Base-by-base conservation (phyloP, 1,140 invertebrate genomes). In the Drosophila dunni region DNA sequence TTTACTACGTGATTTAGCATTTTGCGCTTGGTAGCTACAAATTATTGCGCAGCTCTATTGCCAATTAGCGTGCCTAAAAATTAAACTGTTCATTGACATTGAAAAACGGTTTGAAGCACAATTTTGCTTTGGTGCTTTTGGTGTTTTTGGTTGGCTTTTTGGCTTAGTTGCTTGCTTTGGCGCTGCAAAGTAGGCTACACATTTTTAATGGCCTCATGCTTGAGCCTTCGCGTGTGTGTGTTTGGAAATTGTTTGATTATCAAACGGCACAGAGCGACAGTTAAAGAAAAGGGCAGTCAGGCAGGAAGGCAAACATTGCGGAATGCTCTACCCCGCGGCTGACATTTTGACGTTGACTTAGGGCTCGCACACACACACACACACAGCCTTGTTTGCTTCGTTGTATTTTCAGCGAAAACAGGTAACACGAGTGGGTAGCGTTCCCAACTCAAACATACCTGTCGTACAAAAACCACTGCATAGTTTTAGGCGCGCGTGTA, bases 261-360 rank as follows among this genome's bases (percentile, higher is more conserved):
- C 64, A 77, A 72, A 60, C 62, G 56, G 46, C 67, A 50, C 51
- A 71, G 58, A 66, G 62, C 66, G 68, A 20, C 50, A 64, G 78
- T 57, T 56, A 15, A 53, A 42, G 73, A 51, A 48, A 60, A 61
- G 11, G 40, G 51, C 36, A 44, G 36, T 10, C 29, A 50, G 40
- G 24, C 40, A 17, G 34, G 44, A 33, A 36, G 38, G 15, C 13
- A 58, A 29, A 71, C 57, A 75, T 65, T 53, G 36, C 66, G 68
- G 63, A 44, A 71, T 38, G 34, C 50, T 46, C 45, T 7, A 50
- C 20, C 44, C 10, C 54, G 9, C 20, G 56, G 66, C 79, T 86
- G 79, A 82, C 82, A 86, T 70, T 75, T 86, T 86, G 75, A 85
- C 82, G 51, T 82, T 75, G 60, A 75, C 60, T 70, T 63, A 51